Evolutionary conservation across 2,888 invertebrate species (phyloP), one percentile per base, ranked within the genome.

Genomic region (Lithophane semibrunnea): DNA sequence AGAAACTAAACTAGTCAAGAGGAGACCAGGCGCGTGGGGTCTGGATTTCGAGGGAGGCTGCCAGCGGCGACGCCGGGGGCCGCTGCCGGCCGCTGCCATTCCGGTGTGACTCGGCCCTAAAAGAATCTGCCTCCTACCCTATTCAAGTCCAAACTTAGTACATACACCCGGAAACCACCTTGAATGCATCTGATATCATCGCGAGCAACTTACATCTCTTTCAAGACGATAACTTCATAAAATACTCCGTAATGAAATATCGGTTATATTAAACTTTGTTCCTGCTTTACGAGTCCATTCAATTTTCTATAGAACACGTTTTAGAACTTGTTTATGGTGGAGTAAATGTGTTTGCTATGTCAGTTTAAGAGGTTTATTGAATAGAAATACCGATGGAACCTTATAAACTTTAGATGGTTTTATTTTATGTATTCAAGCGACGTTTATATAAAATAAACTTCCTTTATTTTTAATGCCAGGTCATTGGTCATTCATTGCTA

Each of bases 171-270:
- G 21, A 61, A 47, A 71, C 29, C n/a, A 52, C 13, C 29, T 49
- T 9, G 13, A 60, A 61, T 66, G 64, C 65, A n/a, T 77, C 64
- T 74, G 21, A 69, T 77, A 84, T 54, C 63, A 60, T 52, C 60
- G 42, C 60, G 47, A 71, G 65, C 21, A 69, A n/a, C 52, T 47
- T 12, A 44, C 44, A 79, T 76, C 65, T 78, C 73, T 70, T 82
- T 77, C 71, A 73, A 77, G 49, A 72, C n/a, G 68, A 66, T 79
- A 82, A 88, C 75, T 77, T 75, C 72, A 82, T 88, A 80, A 80
- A 87, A 86, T 75, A 79, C 68, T 61, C 58, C 10, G 29, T 88
- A 83, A 87, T 87, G 84, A 88, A 88, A 88, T 88, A 88, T 88
- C 73, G 79, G 78, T 72, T 73, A 71, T 83, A 88, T 88, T 85